Evolutionary conservation across 2,888 invertebrate genomes (phyloP).

Genomic region (Agonopterix arenella): DNA sequence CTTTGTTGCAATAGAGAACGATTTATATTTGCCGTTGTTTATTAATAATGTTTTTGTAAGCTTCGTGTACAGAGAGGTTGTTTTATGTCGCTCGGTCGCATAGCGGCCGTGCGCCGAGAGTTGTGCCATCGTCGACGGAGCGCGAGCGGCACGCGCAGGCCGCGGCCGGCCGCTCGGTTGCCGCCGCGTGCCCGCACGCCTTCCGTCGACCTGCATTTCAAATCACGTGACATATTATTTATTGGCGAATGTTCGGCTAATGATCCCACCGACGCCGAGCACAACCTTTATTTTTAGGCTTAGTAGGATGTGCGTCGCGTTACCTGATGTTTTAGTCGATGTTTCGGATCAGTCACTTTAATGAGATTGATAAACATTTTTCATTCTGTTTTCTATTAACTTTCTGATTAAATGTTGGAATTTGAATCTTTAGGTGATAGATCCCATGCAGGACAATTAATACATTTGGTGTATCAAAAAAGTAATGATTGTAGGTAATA

Average conservation of each 20-base stretch:
- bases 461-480: too few relatives aligned
- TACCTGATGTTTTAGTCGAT: conserved; percentile 54
- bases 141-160: conserved; percentile 5
- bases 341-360: conserved; percentile 31
- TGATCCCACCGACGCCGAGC: conserved; percentile 69
- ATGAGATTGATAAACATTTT: background rate
- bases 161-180: conserved; percentile 2
- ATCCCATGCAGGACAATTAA: too few relatives aligned
- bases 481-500: too few relatives aligned
- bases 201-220: conserved; percentile 40
- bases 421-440: too few relatives aligned
- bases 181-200: conserved; percentile 9
- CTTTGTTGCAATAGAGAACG: conserved; percentile 60
- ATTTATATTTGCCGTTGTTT: conserved; percentile 67
- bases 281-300: conserved; percentile 50
- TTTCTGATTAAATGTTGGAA: too few relatives aligned
- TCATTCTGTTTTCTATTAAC: too few relatives aligned
- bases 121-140: conserved; percentile 52
- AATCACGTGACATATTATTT: conserved; percentile 60
- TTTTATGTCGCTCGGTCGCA: conserved; percentile 50
- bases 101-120: conserved; percentile 42
- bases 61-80: conserved; percentile 48
- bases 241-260: conserved; percentile 53
- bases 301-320: conserved; percentile 60
- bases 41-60: conserved; percentile 52